These are phyloP conservation scores for Charadrius vociferus DNA, from an alignment of 2,113 vertebrate genomes.

Conservation along the genomic window DNA sequence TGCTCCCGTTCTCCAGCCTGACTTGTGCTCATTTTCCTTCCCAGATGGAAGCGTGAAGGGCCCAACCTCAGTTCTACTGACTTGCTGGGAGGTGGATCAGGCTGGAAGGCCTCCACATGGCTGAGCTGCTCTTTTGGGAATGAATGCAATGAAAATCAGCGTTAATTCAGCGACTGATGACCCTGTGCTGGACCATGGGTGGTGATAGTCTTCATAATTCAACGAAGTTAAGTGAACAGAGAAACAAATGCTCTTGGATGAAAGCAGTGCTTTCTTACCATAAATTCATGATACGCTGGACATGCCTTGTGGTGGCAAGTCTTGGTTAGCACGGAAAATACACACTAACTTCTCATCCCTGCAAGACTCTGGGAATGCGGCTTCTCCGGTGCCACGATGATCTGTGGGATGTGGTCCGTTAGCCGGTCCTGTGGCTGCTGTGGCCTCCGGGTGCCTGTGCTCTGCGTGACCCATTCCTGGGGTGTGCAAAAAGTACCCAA, in stretches of 20 bases:
- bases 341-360: background rate
- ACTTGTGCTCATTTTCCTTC: background rate
- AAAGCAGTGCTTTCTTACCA: background rate
- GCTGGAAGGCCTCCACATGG: background rate
- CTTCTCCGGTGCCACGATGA: background rate
- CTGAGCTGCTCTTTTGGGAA: background rate
- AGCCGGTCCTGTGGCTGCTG: fast-evolving
- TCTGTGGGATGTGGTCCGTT: background rate
- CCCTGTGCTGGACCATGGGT: background rate
- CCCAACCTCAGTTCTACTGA: background rate
- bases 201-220: background rate
- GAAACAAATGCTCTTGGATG: background rate
- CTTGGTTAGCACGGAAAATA: background rate
- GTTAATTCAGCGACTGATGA: background rate
- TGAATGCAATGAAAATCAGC: background rate
- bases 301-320: background rate
- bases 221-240: background rate
- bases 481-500: background rate
- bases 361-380: background rate
- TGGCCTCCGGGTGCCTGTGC: background rate
- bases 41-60: background rate
- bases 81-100: background rate
- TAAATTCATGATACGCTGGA: background rate
- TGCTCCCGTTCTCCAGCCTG: background rate
- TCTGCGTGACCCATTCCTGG: fast-evolving